A percentile compares a stretch with the other conserved stretches of the same genome.
These are phyloP conservation scores for Aldabrachelys gigantea DNA, from an alignment of 2,113 vertebrate genomes.

Conservation along the genomic window DNA sequence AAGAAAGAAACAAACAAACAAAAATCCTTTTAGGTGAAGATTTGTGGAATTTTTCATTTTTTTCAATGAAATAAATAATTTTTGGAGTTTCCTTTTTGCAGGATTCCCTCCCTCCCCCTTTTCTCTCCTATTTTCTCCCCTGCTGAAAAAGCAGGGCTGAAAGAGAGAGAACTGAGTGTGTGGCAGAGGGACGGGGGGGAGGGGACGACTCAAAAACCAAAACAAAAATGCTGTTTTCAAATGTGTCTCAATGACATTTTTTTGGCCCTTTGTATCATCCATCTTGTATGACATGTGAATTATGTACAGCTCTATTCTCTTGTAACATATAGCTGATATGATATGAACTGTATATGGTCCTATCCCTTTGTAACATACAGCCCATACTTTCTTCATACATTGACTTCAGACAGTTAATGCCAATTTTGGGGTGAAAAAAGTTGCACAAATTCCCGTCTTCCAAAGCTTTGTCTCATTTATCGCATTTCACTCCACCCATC, in stretches of 20 bases:
- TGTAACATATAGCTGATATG: not conserved
- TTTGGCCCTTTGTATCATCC: not conserved
- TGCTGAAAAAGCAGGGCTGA: not conserved
- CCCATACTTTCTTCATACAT: not conserved
- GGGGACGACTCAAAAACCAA: too few relatives aligned
- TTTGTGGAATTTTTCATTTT: not conserved
- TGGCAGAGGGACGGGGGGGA: not conserved
- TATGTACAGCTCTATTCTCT: not conserved
- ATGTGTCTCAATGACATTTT: not conserved
- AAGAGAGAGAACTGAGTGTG: not conserved
- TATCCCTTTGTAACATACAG: not conserved
- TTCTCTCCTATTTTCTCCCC: not conserved
- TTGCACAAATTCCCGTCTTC: not conserved
- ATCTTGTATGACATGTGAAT: not conserved
- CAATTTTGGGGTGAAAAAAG: not conserved
- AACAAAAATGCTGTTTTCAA: not conserved
- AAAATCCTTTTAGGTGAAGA: too few relatives aligned
- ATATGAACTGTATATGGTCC: not conserved
- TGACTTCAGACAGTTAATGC: not conserved
- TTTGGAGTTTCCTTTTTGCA: fast-evolving
- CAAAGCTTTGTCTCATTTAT: not conserved
- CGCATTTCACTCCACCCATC: not conserved
- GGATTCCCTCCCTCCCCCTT: not conserved
- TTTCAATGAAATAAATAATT: not conserved
- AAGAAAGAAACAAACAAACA: not conserved